Percentiles rank a stretch among this genome's conserved stretches.
phyloP scores from a whole-genome alignment of 2,797 vertebrate species.

The Enteromius unitaeniatus region DNA sequence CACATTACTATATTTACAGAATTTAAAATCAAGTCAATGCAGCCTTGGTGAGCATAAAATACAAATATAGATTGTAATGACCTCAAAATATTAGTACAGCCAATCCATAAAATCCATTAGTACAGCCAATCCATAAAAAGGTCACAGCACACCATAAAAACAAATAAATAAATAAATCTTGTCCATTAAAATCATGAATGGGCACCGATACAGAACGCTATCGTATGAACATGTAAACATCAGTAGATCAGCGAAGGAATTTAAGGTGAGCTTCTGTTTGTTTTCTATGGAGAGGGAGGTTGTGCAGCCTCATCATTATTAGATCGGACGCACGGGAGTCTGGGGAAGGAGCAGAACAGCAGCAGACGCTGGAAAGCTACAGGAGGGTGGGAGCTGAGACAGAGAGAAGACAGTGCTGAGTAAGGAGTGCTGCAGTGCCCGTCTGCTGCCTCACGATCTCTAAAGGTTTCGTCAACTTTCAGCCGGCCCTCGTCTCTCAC shows the following conservation, averaged over 20 bases:
- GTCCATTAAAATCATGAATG: background rate
- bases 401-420: conserved; percentile 48
- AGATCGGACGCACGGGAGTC: conserved; percentile 3
- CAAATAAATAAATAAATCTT: background rate
- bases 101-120: too few relatives aligned
- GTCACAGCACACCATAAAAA: background rate
- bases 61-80: background rate
- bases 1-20: background rate
- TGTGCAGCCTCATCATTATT: conserved; percentile 13
- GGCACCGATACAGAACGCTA: background rate
- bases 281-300: conserved; percentile 14
- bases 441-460: conserved; percentile 37
- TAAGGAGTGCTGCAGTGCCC: conserved; percentile 47
- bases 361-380: conserved; percentile 4
- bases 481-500: background rate
- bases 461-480: conserved; percentile 21
- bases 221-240: background rate
- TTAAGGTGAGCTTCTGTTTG: conserved; percentile 15
- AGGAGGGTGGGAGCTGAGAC: conserved; percentile 21
- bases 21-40: background rate
- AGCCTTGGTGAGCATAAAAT: background rate
- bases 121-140: too few relatives aligned
- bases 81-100: background rate
- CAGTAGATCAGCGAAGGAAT: conserved; percentile 18
- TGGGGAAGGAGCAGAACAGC: conserved; percentile 5